These are phyloP conservation scores for Limnephilus auricula DNA, from an alignment of 2,888 invertebrate species.

Conservation along the genomic window DNA sequence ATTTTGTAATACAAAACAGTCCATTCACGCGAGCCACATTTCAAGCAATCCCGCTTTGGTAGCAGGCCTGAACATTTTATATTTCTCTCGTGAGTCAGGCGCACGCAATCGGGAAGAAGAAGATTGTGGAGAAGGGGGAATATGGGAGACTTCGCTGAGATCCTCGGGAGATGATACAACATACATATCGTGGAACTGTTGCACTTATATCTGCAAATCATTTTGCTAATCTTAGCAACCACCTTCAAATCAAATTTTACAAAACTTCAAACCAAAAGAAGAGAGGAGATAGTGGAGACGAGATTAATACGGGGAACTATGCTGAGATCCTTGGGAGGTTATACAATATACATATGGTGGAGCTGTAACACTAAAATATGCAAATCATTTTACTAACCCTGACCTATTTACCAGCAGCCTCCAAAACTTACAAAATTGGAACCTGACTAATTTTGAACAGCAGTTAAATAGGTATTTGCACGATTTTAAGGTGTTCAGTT, in stretches of 20 bases:
- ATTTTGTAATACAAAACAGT: background rate
- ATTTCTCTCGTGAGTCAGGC: conserved; percentile 23
- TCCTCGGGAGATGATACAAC: background rate
- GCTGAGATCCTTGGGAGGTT: too few species aligned
- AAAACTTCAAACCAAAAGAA: background rate
- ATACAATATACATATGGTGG: too few species aligned
- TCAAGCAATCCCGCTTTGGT: background rate
- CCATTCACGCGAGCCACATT: background rate
- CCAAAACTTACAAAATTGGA: too few species aligned
- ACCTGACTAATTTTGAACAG: too few species aligned
- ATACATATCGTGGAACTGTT: background rate
- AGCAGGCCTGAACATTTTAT: background rate
- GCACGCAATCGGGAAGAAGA: conserved; percentile 16
- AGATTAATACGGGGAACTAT: background rate
- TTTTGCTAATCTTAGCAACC: background rate
- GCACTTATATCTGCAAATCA: background rate
- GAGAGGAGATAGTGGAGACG: background rate
- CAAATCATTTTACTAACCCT: too few species aligned
- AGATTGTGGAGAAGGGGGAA: background rate
- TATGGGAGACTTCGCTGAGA: background rate
- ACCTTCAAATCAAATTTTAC: too few species aligned
- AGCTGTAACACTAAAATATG: too few species aligned
- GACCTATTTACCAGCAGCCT: too few species aligned
- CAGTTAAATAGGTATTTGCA: too few species aligned
- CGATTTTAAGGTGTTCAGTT: too few species aligned